phyloP scores from a whole-genome alignment of 2,113 vertebrate genomes.

The Theropithecus gelada region DNA sequence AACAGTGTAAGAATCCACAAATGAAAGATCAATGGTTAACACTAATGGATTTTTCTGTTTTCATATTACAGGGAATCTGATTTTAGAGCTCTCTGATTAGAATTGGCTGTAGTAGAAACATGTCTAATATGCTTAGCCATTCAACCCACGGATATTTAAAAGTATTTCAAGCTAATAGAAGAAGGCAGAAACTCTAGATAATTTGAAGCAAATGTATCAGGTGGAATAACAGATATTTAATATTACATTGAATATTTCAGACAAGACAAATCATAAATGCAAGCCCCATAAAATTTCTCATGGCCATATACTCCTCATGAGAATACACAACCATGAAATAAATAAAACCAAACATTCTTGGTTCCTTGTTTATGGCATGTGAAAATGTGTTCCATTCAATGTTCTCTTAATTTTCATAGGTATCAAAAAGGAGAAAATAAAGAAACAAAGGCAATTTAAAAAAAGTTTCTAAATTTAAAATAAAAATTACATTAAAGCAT shows the following conservation, averaged over 20 bases:
- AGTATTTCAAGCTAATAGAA: background rate
- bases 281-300: background rate
- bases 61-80: background rate
- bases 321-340: background rate
- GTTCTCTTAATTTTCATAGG: background rate
- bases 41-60: background rate
- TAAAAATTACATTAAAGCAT: background rate
- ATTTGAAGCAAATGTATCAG: background rate
- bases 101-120: background rate
- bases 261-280: background rate
- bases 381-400: background rate
- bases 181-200: background rate
- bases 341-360: background rate
- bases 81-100: background rate
- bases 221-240: background rate
- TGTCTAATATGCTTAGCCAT: background rate
- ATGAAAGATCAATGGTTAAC: background rate
- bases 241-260: slow-evolving; percentile 23
- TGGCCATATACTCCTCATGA: background rate
- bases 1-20: slow-evolving; percentile 24
- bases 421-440: background rate
- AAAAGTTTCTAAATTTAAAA: background rate
- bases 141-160: slow-evolving; percentile 10
- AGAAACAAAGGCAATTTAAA: background rate
- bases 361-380: background rate